Conservation (phyloP, 1,140 invertebrate species). For the Trichonephila inaurata region DNA sequence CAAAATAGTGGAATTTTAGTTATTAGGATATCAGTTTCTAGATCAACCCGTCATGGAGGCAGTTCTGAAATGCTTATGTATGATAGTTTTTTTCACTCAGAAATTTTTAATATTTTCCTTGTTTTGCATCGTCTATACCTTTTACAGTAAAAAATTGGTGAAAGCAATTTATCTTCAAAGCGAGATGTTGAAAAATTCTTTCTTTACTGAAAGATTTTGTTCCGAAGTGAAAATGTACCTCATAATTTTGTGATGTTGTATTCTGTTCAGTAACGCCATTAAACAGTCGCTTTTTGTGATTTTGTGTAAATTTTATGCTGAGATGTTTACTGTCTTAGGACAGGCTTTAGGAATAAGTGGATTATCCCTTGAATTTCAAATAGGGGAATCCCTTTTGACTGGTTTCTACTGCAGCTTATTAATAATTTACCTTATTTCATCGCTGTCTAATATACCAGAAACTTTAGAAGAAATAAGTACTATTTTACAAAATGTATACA, state of each 20-base stretch:
- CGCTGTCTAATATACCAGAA: background rate
- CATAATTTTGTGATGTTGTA: background rate
- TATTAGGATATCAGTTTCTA: background rate
- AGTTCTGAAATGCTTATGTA: background rate
- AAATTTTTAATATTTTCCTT: background rate
- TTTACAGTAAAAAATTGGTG: background rate
- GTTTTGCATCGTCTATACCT: background rate
- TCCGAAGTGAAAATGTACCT: background rate
- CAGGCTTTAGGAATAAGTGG: no score
- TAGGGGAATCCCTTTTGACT: no score
- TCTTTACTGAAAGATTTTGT: background rate
- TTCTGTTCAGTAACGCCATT: background rate
- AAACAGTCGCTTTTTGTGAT: background rate
- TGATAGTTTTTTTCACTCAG: background rate
- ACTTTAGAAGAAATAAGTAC: background rate
- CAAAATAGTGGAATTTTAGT: background rate
- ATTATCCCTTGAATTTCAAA: no score
- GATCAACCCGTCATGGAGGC: background rate
- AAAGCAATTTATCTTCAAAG: background rate
- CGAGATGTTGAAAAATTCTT: background rate
- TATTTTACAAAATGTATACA: background rate
- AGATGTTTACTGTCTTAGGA: no score
- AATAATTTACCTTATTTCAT: background rate
- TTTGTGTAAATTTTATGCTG: no score
- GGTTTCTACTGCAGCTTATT: background rate